Evolutionary conservation across 53 echinoderm and acorn worm genomes (phyloP).

Genomic region (Astropecten irregularis): DNA sequence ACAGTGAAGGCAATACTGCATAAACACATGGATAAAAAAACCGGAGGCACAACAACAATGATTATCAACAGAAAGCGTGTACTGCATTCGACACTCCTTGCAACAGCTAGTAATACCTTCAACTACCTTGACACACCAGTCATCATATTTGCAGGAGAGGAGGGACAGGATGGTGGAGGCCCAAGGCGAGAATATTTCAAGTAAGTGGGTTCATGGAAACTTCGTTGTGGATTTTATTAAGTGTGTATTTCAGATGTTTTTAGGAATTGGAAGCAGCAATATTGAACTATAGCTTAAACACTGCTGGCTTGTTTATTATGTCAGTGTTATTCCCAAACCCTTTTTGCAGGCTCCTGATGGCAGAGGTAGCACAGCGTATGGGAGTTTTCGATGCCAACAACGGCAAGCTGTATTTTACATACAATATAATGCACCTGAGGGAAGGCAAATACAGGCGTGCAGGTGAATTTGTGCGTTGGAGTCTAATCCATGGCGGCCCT

Average conservation of each 20-base stretch:
- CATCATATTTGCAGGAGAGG: slow-evolving; percentile 22
- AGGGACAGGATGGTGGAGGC: slow-evolving; percentile 22
- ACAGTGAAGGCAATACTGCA: neutral
- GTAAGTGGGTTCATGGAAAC: neutral
- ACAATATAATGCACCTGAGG: slow-evolving; percentile 23
- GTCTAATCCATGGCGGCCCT: slow-evolving; percentile 58
- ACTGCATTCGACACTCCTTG: slow-evolving; percentile 12
- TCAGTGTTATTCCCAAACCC: neutral
- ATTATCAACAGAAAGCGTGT: slow-evolving; percentile 3
- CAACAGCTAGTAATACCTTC: slow-evolving; percentile 1
- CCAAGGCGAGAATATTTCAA: slow-evolving; percentile 34
- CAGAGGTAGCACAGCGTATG: slow-evolving; percentile 9
- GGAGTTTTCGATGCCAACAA: slow-evolving; percentile 10
- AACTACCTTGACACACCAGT: slow-evolving; percentile 15
- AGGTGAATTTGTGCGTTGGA: slow-evolving; percentile 53
- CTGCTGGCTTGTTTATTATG: slow-evolving; percentile 14
- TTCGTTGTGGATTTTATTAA: neutral
- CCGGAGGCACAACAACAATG: neutral
- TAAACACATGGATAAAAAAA: slow-evolving; percentile 1
- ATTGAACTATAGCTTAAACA: slow-evolving; percentile 18
- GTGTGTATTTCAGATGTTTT: neutral
- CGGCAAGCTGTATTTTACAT: slow-evolving; percentile 26
- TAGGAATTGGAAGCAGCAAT: slow-evolving; percentile 7
- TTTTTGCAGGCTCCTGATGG: slow-evolving; percentile 19
- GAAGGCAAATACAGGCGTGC: slow-evolving; percentile 44